A percentile compares a stretch with the other conserved stretches of the same genome.
Evolutionary conservation across 2,888 invertebrate species (phyloP).

Genomic region (Zygogramma bicolorata): DNA sequence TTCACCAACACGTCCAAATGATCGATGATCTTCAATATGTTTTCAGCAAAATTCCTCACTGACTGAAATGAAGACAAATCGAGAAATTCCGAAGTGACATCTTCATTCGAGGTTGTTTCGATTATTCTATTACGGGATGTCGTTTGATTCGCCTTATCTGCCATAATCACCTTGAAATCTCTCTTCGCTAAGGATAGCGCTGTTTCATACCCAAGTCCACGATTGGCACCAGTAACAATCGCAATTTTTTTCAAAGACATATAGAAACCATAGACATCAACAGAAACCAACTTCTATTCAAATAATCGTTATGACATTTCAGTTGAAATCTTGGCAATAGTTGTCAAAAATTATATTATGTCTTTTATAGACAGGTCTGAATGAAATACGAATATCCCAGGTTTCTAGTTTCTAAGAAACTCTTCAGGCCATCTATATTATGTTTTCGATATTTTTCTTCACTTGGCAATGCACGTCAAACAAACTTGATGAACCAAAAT

Average conservation of each 20-base stretch:
- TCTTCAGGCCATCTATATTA: too few relatives aligned
- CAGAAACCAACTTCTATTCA: too few relatives aligned
- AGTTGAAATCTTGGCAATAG: too few relatives aligned
- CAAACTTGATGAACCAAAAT: too few relatives aligned
- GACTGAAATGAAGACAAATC: constrained; percentile 65
- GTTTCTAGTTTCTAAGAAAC: too few relatives aligned
- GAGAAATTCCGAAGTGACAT: constrained; percentile 63
- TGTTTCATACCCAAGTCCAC: constrained; percentile 64
- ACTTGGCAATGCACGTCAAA: too few relatives aligned
- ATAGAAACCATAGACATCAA: too few relatives aligned
- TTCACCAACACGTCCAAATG: constrained; percentile 73
- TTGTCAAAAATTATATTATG: too few relatives aligned
- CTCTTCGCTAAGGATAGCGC: constrained; percentile 64
- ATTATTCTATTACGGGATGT: constrained; percentile 53
- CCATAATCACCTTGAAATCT: constrained; percentile 68
- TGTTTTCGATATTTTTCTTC: too few relatives aligned
- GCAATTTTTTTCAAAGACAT: constrained; percentile 33
- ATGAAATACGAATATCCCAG: too few relatives aligned
- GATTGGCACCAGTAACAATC: constrained; percentile 42
- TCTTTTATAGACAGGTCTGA: too few relatives aligned
- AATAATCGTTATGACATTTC: neutral
- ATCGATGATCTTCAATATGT: constrained; percentile 67
- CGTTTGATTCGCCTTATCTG: constrained; percentile 60
- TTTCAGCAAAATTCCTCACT: constrained; percentile 71
- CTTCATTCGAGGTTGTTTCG: constrained; percentile 52